Percentiles rank a stretch among this genome's conserved stretches.
Evolutionary conservation across 2,113 vertebrate genomes (phyloP).

Genomic region (Mugil cephalus): DNA sequence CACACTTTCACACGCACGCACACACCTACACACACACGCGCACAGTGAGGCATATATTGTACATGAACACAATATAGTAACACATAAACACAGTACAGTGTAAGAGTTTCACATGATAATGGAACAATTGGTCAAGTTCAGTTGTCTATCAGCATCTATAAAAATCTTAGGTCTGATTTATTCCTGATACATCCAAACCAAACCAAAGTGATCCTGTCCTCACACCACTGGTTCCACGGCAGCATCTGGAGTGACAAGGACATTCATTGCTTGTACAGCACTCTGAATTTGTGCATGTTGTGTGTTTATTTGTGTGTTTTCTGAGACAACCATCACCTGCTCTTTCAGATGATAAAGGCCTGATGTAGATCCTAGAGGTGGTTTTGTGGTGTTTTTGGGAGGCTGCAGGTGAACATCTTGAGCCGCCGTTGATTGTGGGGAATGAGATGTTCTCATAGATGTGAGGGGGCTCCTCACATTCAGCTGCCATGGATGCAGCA

Average conservation of each 20-base stretch:
- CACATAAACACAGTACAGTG: too few relatives aligned
- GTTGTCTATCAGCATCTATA: neutral
- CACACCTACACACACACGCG: too few relatives aligned
- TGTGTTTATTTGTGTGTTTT: neutral
- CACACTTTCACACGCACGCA: too few relatives aligned
- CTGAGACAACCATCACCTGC: neutral
- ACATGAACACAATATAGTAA: too few relatives aligned
- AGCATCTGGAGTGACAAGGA: neutral
- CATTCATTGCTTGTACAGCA: neutral
- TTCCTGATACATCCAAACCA: slow-evolving; percentile 43
- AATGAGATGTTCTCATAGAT: slow-evolving; percentile 51
- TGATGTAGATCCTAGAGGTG: slow-evolving; percentile 17
- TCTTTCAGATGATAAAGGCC: slow-evolving; percentile 17
- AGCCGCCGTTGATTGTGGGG: neutral
- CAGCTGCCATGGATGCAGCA: neutral
- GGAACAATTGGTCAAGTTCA: neutral
- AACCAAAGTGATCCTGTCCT: slow-evolving; percentile 39
- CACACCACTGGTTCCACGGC: neutral
- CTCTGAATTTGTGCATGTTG: neutral
- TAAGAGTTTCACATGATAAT: too few relatives aligned
- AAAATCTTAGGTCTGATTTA: slow-evolving; percentile 2
- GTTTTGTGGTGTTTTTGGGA: neutral
- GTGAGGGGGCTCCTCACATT: accelerated
- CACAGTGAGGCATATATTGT: too few relatives aligned
- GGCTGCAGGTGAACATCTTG: neutral